These are phyloP conservation scores for Anadara kagoshimensis DNA, from an alignment of 1,140 invertebrate species.

Conservation along the genomic window DNA sequence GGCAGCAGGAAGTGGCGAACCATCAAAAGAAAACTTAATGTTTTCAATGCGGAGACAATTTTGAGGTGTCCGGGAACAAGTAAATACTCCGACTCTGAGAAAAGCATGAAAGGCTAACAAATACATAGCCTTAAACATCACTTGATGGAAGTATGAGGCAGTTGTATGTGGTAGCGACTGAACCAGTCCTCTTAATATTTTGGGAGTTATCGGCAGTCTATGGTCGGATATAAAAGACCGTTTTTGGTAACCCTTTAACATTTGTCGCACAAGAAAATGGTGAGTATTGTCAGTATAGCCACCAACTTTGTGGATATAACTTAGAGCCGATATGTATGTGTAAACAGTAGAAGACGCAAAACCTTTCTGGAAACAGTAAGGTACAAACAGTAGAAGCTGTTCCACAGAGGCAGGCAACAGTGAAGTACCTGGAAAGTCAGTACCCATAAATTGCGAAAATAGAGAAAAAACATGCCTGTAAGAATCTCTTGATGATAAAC, in stretches of 20 bases:
- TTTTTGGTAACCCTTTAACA: constrained; percentile 1
- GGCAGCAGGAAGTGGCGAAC: too few relatives aligned
- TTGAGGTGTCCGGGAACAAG: too few relatives aligned
- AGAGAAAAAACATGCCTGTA: background rate
- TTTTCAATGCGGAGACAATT: too few relatives aligned
- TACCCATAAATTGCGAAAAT: too few relatives aligned
- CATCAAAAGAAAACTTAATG: too few relatives aligned
- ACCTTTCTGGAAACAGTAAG: background rate
- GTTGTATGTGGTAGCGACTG: background rate
- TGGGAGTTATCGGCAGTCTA: constrained; percentile 9
- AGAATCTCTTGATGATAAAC: background rate
- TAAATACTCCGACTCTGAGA: constrained; percentile 4
- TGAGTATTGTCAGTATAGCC: background rate
- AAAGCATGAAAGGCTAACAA: constrained; percentile 15
- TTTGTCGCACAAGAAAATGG: constrained; percentile 5
- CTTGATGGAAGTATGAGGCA: background rate
- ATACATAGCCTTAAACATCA: constrained; percentile 22
- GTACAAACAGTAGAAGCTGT: constrained; percentile 4
- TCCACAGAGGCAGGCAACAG: background rate
- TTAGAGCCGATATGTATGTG: constrained; percentile 11
- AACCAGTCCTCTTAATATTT: constrained; percentile 4
- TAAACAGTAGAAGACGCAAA: constrained; percentile 1
- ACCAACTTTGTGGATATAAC: constrained; percentile 6
- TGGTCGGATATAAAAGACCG: background rate
- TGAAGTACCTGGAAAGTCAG: background rate